Evolutionary conservation across 2,797 vertebrate species (phyloP).

Genomic region (Enteromius treurensis): DNA sequence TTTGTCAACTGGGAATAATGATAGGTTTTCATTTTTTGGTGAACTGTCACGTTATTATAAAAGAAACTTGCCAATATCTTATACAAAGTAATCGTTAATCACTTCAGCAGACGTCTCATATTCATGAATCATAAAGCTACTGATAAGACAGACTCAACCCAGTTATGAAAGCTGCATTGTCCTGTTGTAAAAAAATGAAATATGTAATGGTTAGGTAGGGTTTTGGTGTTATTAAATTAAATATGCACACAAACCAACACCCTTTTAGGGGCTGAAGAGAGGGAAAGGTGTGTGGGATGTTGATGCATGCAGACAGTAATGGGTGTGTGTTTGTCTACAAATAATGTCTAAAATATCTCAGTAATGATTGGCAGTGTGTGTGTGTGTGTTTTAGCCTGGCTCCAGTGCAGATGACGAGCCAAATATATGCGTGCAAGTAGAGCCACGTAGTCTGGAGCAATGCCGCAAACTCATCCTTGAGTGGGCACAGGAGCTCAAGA

Average conservation of each 20-base stretch:
- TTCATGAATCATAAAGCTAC: constrained; percentile 14
- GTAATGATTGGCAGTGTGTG: not conserved
- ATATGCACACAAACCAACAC: not conserved
- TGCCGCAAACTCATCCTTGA: constrained; percentile 59
- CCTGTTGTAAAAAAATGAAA: not conserved
- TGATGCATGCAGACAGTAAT: not conserved
- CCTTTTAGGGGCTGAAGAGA: not conserved
- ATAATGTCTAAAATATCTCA: not conserved
- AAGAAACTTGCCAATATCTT: not conserved
- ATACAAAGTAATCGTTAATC: not conserved
- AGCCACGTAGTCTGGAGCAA: constrained; percentile 52
- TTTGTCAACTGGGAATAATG: no score
- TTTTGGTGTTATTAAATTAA: not conserved
- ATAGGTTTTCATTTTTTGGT: not conserved
- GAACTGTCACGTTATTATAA: not conserved
- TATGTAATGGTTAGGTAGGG: not conserved
- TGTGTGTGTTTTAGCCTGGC: constrained; percentile 39
- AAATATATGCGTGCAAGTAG: constrained; percentile 6
- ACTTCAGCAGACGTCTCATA: not conserved
- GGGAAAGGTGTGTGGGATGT: not conserved
- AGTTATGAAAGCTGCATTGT: not conserved
- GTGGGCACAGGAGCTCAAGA: constrained; percentile 61
- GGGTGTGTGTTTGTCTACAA: not conserved
- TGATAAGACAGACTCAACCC: constrained; percentile 5
- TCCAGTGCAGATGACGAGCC: not conserved